Conservation (phyloP, 2,113 vertebrate species). For the Scophthalmus maximus region DNA sequence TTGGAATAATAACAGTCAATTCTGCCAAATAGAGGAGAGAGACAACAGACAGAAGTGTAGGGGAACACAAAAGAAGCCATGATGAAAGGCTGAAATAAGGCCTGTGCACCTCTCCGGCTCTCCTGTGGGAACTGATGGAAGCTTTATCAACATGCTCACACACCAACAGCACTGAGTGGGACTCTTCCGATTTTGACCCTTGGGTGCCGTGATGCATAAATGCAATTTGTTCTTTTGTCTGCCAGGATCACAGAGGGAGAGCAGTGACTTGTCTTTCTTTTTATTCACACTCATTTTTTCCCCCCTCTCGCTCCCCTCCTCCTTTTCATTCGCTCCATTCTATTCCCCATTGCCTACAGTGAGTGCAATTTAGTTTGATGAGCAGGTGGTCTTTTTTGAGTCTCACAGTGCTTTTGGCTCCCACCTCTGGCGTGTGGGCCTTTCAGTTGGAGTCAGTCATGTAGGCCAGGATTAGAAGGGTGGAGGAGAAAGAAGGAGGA, state of each 20-base stretch:
- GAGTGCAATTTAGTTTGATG: conserved; percentile 80
- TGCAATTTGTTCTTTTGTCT: conserved; percentile 81
- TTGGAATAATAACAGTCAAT: conserved; percentile 84
- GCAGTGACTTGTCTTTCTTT: conserved; percentile 68
- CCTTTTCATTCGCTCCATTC: conserved; percentile 60
- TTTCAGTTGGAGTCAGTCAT: conserved; percentile 77
- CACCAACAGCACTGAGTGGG: conserved; percentile 66
- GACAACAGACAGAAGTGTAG: conserved; percentile 69
- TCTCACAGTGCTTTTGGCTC: conserved; percentile 71
- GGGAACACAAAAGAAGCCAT: conserved; percentile 77
- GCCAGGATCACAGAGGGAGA: conserved; percentile 76
- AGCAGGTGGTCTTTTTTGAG: conserved; percentile 81
- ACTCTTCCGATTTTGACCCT: conserved; percentile 58
- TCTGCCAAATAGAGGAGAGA: conserved; percentile 65
- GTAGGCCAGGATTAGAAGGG: conserved; percentile 75
- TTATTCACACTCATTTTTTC: conserved; percentile 41
- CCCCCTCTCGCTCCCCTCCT: conserved; percentile 19
- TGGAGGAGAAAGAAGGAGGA: conserved; percentile 45
- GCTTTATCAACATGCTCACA: conserved; percentile 61
- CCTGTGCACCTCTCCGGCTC: conserved; percentile 63
- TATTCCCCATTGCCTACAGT: conserved; percentile 49
- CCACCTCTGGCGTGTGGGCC: conserved; percentile 71
- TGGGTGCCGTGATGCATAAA: conserved; percentile 60
- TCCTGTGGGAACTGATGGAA: conserved; percentile 67
- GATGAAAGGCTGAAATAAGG: conserved; percentile 82